Base-by-base conservation (phyloP, 2,888 invertebrate species). In the Orthosia incerta region DNA sequence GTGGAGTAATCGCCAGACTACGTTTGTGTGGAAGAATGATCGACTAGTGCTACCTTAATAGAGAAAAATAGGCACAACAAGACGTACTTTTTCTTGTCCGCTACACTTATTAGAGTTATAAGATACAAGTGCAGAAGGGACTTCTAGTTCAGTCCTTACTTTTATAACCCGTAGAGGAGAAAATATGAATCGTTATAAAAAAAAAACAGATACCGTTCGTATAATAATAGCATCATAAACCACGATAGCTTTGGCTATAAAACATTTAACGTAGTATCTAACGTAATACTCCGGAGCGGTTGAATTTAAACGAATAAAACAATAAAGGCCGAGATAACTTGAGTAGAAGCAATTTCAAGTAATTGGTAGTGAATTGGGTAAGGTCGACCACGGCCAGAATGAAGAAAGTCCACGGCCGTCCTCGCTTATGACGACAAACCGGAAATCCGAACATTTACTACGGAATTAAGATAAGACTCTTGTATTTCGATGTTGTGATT, bases 341-440 rank as follows among this genome's bases (percentile, higher is more conserved):
- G 23, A 70, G 61, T 74, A 82, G 71, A 77, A 80, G 74, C 76
- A 72, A 83, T 87, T 85, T 86, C 62, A 76, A 81, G 62, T 87
- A 87, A 88, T 88, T 86, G 81, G 79, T 82, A 77, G 79, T 82
- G 86, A 87, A 87, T 86, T 88, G 82, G 82, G 83, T 83, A 91
- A 92, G 90, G 90, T 90, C 87, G 83, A 76, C 71, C 16, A 63
- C 75, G 59, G 64, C 70, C 80, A 74, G 55, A 74, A 66, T 79
- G 79, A 87, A 86, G 87, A 90, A 89, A 90, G 88, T 86, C 88
- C 91, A 92, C 78, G 92, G 91, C 79, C 91, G 79, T 74, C 83
- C 57, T 70, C 75, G 75, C 64, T 67, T 46, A 74, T 79, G 84
- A 84, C 76, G 84, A 78, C 80, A 23, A 74, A 83, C 77, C 82